Evolutionary conservation across 1,140 invertebrate species (phyloP).

Genomic region (Saccostrea glomerata): DNA sequence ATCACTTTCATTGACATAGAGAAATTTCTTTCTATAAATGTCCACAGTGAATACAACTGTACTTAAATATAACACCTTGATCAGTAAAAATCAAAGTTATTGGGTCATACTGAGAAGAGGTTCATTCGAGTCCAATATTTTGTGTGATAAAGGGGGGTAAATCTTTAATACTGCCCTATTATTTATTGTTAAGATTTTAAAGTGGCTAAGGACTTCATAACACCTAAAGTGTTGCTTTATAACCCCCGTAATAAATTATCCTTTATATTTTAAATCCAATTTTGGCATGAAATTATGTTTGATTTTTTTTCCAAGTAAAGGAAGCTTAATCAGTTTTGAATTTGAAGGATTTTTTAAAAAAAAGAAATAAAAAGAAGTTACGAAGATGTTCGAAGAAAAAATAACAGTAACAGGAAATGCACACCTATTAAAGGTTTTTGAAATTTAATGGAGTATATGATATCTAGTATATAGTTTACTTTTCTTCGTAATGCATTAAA

Average conservation of each 20-base stretch:
- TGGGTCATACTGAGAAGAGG: slow-evolving; percentile 1
- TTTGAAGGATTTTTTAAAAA: too few relatives aligned
- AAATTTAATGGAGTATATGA: neutral
- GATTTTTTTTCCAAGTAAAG: too few relatives aligned
- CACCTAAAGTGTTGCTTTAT: neutral
- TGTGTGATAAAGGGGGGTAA: neutral
- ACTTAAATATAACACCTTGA: neutral
- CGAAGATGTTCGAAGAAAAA: too few relatives aligned
- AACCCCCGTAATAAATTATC: too few relatives aligned
- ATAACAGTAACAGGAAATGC: neutral
- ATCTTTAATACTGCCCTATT: neutral
- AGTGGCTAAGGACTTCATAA: neutral
- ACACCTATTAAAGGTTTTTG: neutral
- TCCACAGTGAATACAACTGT: neutral
- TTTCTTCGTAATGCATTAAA: slow-evolving; percentile 7
- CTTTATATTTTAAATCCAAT: too few relatives aligned
- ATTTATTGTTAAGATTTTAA: neutral
- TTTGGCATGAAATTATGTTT: too few relatives aligned
- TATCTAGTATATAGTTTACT: neutral
- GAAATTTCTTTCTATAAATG: neutral
- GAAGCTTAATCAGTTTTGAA: too few relatives aligned
- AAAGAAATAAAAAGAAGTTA: too few relatives aligned
- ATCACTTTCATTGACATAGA: slow-evolving; percentile 1
- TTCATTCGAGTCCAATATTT: neutral
- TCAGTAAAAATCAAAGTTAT: neutral